Percentiles rank a stretch among this genome's conserved stretches.
Conservation (phyloP, 2,113 vertebrate genomes). For the Microtus richardsoni region DNA sequence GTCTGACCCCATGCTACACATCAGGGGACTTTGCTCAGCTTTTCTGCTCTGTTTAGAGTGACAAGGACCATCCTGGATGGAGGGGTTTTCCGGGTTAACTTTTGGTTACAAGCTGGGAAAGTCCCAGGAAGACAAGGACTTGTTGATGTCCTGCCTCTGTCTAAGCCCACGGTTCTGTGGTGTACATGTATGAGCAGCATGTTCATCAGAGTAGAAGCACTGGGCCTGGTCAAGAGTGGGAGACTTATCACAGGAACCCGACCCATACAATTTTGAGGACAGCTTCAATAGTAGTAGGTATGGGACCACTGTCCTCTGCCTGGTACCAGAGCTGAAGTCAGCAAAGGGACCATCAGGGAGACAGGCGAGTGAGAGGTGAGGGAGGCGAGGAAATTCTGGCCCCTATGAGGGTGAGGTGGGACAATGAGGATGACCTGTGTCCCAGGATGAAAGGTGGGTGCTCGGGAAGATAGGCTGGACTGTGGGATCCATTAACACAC, state of each 20-base stretch:
- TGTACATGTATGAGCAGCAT: not conserved
- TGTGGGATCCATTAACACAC: not conserved
- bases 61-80: not conserved
- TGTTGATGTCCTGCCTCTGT: not conserved
- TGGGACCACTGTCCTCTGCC: not conserved
- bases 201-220: not conserved
- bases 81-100: not conserved
- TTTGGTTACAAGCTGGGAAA: not conserved
- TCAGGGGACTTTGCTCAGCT: not conserved
- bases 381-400: not conserved
- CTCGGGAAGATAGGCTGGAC: too few species aligned
- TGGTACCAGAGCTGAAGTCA: not conserved
- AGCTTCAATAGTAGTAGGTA: rapidly evolving
- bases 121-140: not conserved
- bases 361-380: too few species aligned
- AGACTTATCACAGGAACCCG: not conserved
- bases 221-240: too few species aligned
- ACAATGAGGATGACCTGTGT: not conserved
- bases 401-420: not conserved
- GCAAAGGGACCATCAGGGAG: not conserved
- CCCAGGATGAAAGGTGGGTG: not conserved
- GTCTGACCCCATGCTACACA: not conserved
- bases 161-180: not conserved
- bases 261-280: rapidly evolving
- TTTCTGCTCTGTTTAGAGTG: not conserved